Percentiles rank a stretch among this genome's conserved stretches.
Evolutionary conservation across 2,797 vertebrate species (phyloP).

Genomic region (Arnoldichthys spilopterus): DNA sequence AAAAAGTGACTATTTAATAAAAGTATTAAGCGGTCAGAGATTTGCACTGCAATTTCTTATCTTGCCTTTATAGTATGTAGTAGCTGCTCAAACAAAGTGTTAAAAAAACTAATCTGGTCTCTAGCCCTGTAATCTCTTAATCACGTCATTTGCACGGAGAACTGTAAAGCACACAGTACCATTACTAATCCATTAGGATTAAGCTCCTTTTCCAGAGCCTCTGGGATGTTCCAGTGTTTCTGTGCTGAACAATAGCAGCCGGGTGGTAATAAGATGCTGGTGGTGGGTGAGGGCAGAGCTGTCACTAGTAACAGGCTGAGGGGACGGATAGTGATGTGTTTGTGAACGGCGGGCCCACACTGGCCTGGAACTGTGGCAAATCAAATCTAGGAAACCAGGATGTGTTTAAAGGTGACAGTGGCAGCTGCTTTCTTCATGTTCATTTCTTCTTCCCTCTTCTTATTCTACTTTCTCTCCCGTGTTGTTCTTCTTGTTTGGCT

Average conservation of each 20-base stretch:
- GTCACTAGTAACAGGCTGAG: conserved; percentile 46
- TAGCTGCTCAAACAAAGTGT: not conserved
- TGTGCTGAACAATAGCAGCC: conserved; percentile 24
- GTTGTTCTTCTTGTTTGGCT: conserved; percentile 23
- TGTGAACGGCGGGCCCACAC: conserved; percentile 54
- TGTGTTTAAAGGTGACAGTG: conserved; percentile 52
- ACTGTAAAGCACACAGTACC: conserved; percentile 26
- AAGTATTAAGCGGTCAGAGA: not conserved
- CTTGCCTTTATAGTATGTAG: not conserved
- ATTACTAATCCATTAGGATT: conserved; percentile 36
- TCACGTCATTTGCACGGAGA: conserved; percentile 29
- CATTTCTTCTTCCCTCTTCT: not conserved
- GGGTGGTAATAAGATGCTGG: conserved; percentile 51
- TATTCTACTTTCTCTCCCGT: not conserved
- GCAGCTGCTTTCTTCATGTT: conserved; percentile 41
- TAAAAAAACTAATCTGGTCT: conserved; percentile 6
- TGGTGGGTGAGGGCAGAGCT: conserved; percentile 42
- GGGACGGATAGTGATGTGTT: conserved; percentile 55
- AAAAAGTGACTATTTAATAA: not conserved
- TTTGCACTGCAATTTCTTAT: not conserved
- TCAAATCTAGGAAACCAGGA: conserved; percentile 52
- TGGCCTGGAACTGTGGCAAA: conserved; percentile 46
- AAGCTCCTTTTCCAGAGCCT: not conserved
- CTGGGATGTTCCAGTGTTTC: conserved; percentile 37
- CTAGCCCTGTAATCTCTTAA: conserved; percentile 24